Conservation (phyloP, 2,797 vertebrate species). For the Choloepus didactylus region DNA sequence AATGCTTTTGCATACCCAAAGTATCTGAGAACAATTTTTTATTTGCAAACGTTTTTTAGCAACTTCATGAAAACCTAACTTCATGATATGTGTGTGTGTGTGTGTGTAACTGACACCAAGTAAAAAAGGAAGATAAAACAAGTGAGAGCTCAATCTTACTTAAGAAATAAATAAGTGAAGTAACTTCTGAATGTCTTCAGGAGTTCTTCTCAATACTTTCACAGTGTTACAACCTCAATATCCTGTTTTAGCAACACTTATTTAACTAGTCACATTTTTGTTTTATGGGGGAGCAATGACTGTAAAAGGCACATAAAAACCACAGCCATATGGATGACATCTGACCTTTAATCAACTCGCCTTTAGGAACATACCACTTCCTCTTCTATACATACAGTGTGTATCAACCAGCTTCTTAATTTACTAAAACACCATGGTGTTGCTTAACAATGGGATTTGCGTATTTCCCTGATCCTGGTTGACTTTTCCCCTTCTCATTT, state of each 20-base stretch:
- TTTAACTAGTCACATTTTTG: constrained; percentile 81
- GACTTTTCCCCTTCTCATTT: neutral
- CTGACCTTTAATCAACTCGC: constrained; percentile 75
- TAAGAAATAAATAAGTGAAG: constrained; percentile 76
- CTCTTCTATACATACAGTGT: constrained; percentile 66
- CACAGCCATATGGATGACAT: constrained; percentile 76
- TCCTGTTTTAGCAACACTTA: constrained; percentile 79
- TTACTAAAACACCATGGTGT: constrained; percentile 82
- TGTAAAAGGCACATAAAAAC: constrained; percentile 80
- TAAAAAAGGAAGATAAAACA: constrained; percentile 46
- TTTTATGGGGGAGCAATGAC: constrained; percentile 70
- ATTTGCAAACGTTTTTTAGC: constrained; percentile 21
- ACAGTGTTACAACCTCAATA: constrained; percentile 78
- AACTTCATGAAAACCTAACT: neutral
- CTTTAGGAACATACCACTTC: constrained; percentile 50
- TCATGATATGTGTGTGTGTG: neutral
- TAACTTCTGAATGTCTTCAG: constrained; percentile 77
- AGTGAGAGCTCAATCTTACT: constrained; percentile 69
- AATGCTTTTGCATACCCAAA: constrained; percentile 28
- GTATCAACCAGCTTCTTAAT: constrained; percentile 71
- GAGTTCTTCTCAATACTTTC: constrained; percentile 69
- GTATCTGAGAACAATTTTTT: neutral
- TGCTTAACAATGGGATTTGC: constrained; percentile 76
- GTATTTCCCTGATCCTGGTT: neutral
- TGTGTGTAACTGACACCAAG: neutral